A percentile compares a stretch with the other conserved stretches of the same genome.
Conservation (phyloP, 2,888 invertebrate genomes). For the Rhodophaea formosa region DNA sequence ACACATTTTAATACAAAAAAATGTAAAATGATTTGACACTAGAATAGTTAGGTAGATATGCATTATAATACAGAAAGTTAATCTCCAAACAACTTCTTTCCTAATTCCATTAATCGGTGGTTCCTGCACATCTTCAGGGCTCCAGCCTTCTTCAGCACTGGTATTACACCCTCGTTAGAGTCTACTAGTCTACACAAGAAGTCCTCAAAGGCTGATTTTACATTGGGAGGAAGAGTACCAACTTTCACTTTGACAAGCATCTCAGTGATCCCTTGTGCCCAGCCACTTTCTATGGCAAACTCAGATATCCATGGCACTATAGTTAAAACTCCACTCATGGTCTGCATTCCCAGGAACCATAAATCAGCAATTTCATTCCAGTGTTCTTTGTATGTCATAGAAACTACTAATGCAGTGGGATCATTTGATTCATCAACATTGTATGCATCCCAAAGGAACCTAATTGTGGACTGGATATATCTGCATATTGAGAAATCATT, state of each 20-base stretch:
- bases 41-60: slow-evolving; percentile 37
- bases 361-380: slow-evolving; percentile 95
- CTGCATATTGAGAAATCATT: slow-evolving; percentile 94
- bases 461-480: slow-evolving; percentile 93
- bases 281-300: slow-evolving; percentile 95
- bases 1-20: slow-evolving; percentile 32
- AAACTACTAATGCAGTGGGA: slow-evolving; percentile 89
- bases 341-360: slow-evolving; percentile 97
- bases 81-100: slow-evolving; percentile 93
- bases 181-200: slow-evolving; percentile 92
- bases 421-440: slow-evolving; percentile 93
- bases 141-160: slow-evolving; percentile 90
- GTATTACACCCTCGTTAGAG: slow-evolving; percentile 87
- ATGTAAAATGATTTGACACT: slow-evolving; percentile 38
- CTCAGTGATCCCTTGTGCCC: slow-evolving; percentile 93
- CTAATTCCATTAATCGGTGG: slow-evolving; percentile 93
- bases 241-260: slow-evolving; percentile 91
- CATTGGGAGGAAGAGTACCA: slow-evolving; percentile 90
- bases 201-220: slow-evolving; percentile 95
- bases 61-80: slow-evolving; percentile 65
- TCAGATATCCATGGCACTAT: slow-evolving; percentile 94
- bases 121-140: slow-evolving; percentile 91
- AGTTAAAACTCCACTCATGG: slow-evolving; percentile 90
- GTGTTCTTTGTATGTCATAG: slow-evolving; percentile 91
- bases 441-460: slow-evolving; percentile 96